Evolutionary conservation across 2,113 vertebrate genomes (phyloP), one percentile per base, ranked within the genome.

Genomic region (Trematocara variabile): DNA sequence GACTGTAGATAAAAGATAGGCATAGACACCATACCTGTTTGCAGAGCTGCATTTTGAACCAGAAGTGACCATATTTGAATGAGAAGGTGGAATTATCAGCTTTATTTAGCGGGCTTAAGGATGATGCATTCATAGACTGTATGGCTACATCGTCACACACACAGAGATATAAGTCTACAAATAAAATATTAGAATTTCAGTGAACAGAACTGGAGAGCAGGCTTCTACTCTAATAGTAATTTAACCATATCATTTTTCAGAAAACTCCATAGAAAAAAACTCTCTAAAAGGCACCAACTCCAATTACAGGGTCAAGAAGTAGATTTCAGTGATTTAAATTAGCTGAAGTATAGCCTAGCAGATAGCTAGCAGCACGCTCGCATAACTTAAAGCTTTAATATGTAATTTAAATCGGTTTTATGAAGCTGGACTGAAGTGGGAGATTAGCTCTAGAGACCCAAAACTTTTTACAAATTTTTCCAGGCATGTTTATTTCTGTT

Each of bases 21-120:
- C 13, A 11, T 46, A 73, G 13, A 63, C 33, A 7, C 22, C n/a
- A 70, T 41, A 37, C 20, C 7, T 16, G 7, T 22, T 25, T 70
- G 20, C 39, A 37, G 12, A 70, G 11, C 11, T 65, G 18, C n/a
- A 22, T 11, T 68, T 41, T 22, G 20, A 70, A 70, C 37, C 63
- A 41, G 37, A 70, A 46, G 39, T 44, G 39, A 70, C 20, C 7
- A 46, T 25, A 70, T 70, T 25, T 44, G 20, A 70, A 46, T 25
- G 65, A 37, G 58, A 37, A 70, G 20, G 37, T 25, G 63, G 12
- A 70, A 70, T 70, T 70, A 44, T 39, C 63, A 68, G 11, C 11
- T 41, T 70, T 44, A 70, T 44, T 41, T 70, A 10, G 20, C 7
- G 0, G n/a, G 4, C 37, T 70, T 70, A 25, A 44, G 37, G 0